Conservation (phyloP, 2,797 vertebrate species). For the Hippopotamyrus pictus region DNA sequence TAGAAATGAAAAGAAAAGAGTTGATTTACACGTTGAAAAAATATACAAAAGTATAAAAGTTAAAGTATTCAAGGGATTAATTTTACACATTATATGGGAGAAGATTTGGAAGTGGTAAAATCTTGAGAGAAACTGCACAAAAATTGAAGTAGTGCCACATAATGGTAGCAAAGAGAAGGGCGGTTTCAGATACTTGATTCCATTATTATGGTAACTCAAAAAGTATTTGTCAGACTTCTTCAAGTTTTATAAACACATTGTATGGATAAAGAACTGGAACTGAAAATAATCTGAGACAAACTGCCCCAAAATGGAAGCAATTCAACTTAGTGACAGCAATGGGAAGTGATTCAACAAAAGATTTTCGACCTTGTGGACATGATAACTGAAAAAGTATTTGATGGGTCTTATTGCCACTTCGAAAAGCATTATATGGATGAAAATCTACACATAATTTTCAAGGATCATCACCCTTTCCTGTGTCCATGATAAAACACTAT, state of each 20-base stretch:
- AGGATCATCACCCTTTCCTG: background rate
- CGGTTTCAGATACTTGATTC: background rate
- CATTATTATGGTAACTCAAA: background rate
- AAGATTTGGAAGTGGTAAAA: background rate
- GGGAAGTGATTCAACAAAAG: background rate
- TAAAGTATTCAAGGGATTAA: background rate
- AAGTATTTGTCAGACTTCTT: background rate
- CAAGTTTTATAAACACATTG: background rate
- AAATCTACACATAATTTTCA: background rate
- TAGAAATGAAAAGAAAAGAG: background rate
- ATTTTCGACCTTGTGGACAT: background rate
- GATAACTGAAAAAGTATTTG: background rate
- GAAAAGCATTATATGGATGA: background rate
- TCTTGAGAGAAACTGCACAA: background rate
- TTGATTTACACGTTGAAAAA: too few species aligned
- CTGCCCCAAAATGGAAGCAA: background rate
- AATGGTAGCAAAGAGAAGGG: background rate
- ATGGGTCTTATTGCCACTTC: background rate
- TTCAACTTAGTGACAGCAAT: background rate
- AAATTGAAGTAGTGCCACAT: background rate
- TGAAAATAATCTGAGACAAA: background rate
- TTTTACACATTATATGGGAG: background rate
- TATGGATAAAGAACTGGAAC: background rate
- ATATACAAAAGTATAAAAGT: background rate
- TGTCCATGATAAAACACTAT: background rate